phyloP scores from a whole-genome alignment of 2,113 vertebrate genomes.

The Strix uralensis region DNA sequence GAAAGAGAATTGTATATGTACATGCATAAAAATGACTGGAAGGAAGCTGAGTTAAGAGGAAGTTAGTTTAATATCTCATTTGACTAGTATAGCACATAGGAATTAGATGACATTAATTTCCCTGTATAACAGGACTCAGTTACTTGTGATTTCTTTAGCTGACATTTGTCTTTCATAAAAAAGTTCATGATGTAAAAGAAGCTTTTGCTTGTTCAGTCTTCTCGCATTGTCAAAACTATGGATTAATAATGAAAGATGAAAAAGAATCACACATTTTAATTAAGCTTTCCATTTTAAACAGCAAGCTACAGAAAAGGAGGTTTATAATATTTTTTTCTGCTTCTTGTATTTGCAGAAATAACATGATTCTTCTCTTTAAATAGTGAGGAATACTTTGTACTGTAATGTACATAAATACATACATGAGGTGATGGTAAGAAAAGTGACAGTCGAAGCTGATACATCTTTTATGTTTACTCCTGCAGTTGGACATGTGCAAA shows the following conservation, averaged over 20 bases:
- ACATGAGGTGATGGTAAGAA: background rate
- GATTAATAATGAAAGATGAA: background rate
- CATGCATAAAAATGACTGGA: conserved; percentile 21
- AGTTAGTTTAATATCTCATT: conserved; percentile 12
- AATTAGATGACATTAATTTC: conserved; percentile 30
- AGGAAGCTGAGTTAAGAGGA: conserved; percentile 35
- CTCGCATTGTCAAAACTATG: background rate
- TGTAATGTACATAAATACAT: background rate
- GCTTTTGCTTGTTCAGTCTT: background rate
- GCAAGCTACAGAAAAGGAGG: background rate
- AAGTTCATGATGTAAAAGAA: background rate
- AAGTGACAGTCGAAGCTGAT: background rate
- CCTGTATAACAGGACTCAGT: background rate
- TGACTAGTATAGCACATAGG: background rate
- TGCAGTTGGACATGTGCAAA: background rate
- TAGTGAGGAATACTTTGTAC: background rate
- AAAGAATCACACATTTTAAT: background rate
- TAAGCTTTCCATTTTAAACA: background rate
- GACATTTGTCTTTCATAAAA: background rate
- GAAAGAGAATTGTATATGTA: conserved; percentile 47
- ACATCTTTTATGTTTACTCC: background rate
- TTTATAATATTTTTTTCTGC: background rate
- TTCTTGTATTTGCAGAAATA: background rate
- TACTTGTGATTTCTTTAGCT: background rate
- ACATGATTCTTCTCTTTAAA: background rate